Conservation (phyloP, 2,113 vertebrate species). For the Hippopotamus amphibius region DNA sequence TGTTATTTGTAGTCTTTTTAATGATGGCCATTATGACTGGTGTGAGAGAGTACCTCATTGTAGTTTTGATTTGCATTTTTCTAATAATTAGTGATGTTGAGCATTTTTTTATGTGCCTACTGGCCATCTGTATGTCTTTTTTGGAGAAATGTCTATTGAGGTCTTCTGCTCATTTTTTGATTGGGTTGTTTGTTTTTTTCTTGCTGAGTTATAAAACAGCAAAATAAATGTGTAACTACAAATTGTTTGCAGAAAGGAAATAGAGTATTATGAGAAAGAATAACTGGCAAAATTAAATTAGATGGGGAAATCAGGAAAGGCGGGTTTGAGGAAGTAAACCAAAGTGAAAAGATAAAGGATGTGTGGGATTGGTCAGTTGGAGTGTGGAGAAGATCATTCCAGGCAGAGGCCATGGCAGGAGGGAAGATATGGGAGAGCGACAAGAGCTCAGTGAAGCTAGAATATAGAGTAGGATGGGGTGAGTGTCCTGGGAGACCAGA, state of each 20-base stretch:
- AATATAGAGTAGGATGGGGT: too few species aligned
- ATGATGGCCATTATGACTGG: too few species aligned
- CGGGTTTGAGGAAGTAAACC: not conserved
- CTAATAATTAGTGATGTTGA: too few species aligned
- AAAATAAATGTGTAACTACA: not conserved
- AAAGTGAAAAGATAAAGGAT: not conserved
- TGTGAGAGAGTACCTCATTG: too few species aligned
- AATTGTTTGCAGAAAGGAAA: slow-evolving; percentile 3
- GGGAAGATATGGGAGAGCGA: not conserved
- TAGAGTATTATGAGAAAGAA: not conserved
- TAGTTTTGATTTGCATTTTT: too few species aligned
- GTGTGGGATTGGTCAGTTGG: not conserved
- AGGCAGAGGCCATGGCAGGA: not conserved
- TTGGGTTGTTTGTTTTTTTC: too few species aligned
- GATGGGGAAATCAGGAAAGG: not conserved
- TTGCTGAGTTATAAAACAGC: not conserved
- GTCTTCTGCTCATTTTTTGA: too few species aligned
- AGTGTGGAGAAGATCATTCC: not conserved
- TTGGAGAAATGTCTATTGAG: too few species aligned
- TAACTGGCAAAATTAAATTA: not conserved
- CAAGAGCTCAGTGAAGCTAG: not conserved
- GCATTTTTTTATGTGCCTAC: too few species aligned
- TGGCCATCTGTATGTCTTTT: too few species aligned
- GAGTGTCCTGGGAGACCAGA: not conserved
- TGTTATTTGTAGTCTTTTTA: too few species aligned